Base-by-base conservation (phyloP, 1,140 invertebrate species). In the Colletes gigas region DNA sequence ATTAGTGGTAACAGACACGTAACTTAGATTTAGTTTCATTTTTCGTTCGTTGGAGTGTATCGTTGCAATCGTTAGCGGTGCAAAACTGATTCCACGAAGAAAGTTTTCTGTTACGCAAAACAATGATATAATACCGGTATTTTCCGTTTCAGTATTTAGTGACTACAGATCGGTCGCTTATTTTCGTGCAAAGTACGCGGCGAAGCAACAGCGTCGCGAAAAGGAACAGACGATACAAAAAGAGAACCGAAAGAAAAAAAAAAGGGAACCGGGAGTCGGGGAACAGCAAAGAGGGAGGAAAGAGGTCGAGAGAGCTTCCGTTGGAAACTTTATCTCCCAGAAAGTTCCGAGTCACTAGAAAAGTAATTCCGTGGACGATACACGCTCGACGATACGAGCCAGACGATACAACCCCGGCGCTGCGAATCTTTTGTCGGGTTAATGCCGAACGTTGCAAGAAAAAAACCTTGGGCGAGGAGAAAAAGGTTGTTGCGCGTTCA, bases 361-460 rank as follows among this genome's bases (percentile, higher is more conserved):
- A 80, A 80, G 78, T 80, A 80, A 80, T 80, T 75, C 63, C 63
- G 63, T 60, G 30, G 62, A 67, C 78, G 78, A 74, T 80, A 80
- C 21, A 63, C 50, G 65, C 71, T 59, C 59, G 12, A 57, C 59
- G 59, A n/a, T 79, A 78, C 68, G 15, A 41, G 60, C 21, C 7
- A 41, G 12, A 63, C 60, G 60, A 63, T 41, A 63, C 60, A 41
- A 68, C 57, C 15, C 12, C 17, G 47, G 14, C n/a, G 9, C n/a
- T 47, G 59, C 59, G 59, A 55, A 65, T 57, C 66, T 71, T 47
- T 71, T 19, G 50, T 1, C 44, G 17, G 63, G 17, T 19, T 39
- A 47, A n/a, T 47, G 17, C n/a, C n/a, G 6, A 59, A 41, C 3
- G 6, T 17, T 41, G 4, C 63, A 8, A 3, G 47, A 44, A 21